Evolutionary conservation across 2,113 vertebrate genomes (phyloP), one percentile per base, ranked within the genome.

Genomic region (Ariopsis seemanni): DNA sequence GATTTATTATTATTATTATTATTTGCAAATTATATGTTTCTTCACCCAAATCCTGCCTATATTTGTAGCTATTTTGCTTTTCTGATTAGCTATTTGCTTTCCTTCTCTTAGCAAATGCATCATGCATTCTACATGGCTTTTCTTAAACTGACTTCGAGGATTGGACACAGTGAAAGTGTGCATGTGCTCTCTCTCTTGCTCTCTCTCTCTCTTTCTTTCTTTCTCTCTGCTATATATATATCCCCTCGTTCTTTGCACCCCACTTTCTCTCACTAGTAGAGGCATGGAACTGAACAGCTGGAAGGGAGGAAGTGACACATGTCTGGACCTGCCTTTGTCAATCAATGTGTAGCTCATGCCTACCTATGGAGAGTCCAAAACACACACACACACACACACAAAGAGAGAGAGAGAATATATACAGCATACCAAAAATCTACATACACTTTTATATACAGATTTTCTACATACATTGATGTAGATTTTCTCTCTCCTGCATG

Each of bases 301-400:
- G 4, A 75, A 52, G 20, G 72, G 20, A 52, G 72, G 20, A 75
- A 69, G 48, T 27, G 82, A n/a, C 48, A 27, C 63, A 53, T 83
- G 63, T 83, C 82, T 69, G 48, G 62, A 83, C 81, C 22, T 63
- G 81, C 25, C 34, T 83, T 22, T 65, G 42, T 50, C 25, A 65
- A 67, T 83, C 65, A 27, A 83, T 87, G 90, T 84, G 30, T 67
- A 77, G 74, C 18, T 20, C 74, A 77, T 52, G 18, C 71, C 48
- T 72, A 42, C 30, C 14, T 9, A 72, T 18, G 34, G 34, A 72
- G 0, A 72, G 34, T 42, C 30, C 34, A 72, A 42, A 30, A 30
- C 67, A 50, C 72, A 50, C 42, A 75, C 42, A 50, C 7, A 48
- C 71, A 42, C 34, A 72, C n/a, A n/a, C n/a, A n/a, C n/a, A n/a